phyloP scores from a whole-genome alignment of 2,888 invertebrate genomes.

The Andricus curvator region DNA sequence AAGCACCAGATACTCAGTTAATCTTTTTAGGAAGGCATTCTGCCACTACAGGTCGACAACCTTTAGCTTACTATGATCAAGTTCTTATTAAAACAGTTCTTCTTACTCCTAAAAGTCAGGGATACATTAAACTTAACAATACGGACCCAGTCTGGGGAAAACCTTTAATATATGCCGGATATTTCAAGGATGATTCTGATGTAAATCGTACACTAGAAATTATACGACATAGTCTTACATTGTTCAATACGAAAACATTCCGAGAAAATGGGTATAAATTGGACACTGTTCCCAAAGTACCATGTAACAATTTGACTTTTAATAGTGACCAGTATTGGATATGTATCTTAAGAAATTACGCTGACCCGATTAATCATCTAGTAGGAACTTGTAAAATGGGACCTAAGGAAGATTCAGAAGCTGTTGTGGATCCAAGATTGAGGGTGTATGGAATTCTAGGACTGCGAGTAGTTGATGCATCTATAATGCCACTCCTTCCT shows the following conservation, averaged over 20 bases:
- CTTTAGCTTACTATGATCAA: too few species aligned
- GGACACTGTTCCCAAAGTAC: background rate
- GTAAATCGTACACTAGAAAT: too few species aligned
- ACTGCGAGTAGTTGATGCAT: constrained; percentile 83
- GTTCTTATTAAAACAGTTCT: constrained; percentile 51
- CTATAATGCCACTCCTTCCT: constrained; percentile 82
- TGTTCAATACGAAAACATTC: background rate
- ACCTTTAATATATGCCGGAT: too few species aligned
- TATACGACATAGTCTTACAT: too few species aligned
- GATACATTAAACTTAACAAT: too few species aligned
- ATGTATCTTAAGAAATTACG: background rate
- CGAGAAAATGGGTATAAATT: background rate
- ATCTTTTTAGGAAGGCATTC: background rate
- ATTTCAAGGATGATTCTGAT: too few species aligned
- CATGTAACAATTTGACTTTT: background rate
- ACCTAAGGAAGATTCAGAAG: constrained; percentile 81
- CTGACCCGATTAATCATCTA: background rate
- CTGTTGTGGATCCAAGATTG: constrained; percentile 83
- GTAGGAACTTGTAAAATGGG: constrained; percentile 85
- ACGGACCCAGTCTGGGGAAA: too few species aligned
- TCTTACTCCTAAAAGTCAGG: too few species aligned
- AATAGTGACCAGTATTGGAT: constrained; percentile 10
- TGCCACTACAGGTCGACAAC: constrained; percentile 85
- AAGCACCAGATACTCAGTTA: constrained; percentile 83
- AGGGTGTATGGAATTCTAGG: constrained; percentile 82